phyloP scores from a whole-genome alignment of 2,888 invertebrate genomes.

The Nemotelus nigrinus region DNA sequence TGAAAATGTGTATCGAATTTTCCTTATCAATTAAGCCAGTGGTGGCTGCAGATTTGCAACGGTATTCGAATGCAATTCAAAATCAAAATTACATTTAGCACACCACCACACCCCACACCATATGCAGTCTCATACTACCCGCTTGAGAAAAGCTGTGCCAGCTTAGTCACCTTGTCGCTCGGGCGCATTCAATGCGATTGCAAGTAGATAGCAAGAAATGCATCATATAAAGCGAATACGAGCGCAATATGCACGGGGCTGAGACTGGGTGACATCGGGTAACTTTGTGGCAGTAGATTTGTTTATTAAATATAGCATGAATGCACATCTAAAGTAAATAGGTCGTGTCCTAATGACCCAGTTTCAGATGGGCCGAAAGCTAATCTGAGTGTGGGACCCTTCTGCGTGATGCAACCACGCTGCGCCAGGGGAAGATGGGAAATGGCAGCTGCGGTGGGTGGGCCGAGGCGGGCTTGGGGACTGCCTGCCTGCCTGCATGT shows the following conservation, averaged over 20 bases:
- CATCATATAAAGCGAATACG: neutral
- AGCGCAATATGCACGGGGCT: neutral
- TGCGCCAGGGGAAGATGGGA: slow-evolving; percentile 7
- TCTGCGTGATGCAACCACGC: too few species aligned
- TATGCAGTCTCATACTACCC: too few species aligned
- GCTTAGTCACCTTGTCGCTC: too few species aligned
- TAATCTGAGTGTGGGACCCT: slow-evolving; percentile 19
- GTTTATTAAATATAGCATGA: slow-evolving; percentile 28
- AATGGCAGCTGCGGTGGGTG: slow-evolving; percentile 1
- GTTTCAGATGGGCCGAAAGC: slow-evolving; percentile 26
- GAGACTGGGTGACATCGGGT: neutral
- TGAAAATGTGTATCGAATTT: too few species aligned
- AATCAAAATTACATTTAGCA: too few species aligned
- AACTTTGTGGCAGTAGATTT: neutral
- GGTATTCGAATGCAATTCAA: too few species aligned
- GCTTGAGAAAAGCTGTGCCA: too few species aligned
- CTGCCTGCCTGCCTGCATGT: neutral
- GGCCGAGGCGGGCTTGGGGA: too few species aligned
- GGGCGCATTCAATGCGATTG: slow-evolving; percentile 4
- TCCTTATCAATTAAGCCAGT: too few species aligned
- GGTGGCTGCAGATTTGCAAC: too few species aligned
- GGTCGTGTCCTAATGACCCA: slow-evolving; percentile 37
- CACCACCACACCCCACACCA: too few species aligned
- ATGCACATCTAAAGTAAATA: slow-evolving; percentile 32
- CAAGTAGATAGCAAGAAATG: slow-evolving; percentile 18